Evolutionary conservation across 2,797 vertebrate species (phyloP), one percentile per base, ranked within the genome.

Genomic region (Allobates femoralis): DNA sequence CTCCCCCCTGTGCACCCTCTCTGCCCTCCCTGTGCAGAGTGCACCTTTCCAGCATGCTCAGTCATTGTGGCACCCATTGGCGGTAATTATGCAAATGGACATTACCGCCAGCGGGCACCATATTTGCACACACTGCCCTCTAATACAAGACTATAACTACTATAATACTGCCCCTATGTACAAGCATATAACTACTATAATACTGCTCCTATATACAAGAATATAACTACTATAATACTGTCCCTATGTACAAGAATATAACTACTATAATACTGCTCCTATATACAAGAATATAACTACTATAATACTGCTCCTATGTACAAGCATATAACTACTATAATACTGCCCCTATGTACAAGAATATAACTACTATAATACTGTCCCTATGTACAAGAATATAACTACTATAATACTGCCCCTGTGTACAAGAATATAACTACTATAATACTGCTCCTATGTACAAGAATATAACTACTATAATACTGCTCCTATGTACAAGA

Each of bases 281-380:
- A 60, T 60, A 12, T 60, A 60, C 58, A 60, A 60, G 23, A 60
- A 60, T 60, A 60, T 60, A 64, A 64, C 62, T 66, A 66, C 62
- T 66, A 66, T 66, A 66, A 66, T 66, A 66, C 62, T 66, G 28
- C 62, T 18, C 26, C 26, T 30, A 66, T 66, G 28, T 66, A 66
- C 62, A 66, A 64, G 62, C 28, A 66, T 66, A 66, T 66, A 66
- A 66, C 62, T 66, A 66, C 62, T 66, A 66, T n/a, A n/a, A n/a
- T n/a, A n/a, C n/a, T n/a, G n/a, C n/a, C n/a, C n/a, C n/a, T n/a
- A n/a, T n/a, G n/a, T 58, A n/a, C n/a, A n/a, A n/a, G n/a, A n/a
- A n/a, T n/a, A n/a, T n/a, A n/a, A n/a, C n/a, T n/a, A n/a, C n/a
- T n/a, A n/a, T 71, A 41, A 71, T 23, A n/a, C 19, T n/a, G 21